Conservation (phyloP, 1,140 invertebrate genomes). For the Pseudomyrmex pallidus region DNA sequence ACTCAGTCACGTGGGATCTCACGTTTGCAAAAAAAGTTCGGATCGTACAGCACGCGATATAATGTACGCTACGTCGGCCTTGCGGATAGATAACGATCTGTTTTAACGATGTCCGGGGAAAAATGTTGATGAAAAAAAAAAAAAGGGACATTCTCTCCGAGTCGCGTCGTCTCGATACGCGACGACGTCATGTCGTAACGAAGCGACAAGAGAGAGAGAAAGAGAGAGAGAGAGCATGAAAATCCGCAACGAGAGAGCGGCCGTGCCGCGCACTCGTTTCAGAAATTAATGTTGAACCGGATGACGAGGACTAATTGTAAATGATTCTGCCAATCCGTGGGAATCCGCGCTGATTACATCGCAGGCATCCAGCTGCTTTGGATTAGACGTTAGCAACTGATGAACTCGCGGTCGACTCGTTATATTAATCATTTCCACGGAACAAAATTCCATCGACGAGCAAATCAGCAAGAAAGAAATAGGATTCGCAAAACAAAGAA, state of each 20-base stretch:
- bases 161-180: slow-evolving; percentile 43
- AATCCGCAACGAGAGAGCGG: slow-evolving; percentile 52
- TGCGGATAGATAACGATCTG: slow-evolving; percentile 26
- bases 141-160: slow-evolving; percentile 37
- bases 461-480: background rate
- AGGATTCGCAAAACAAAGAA: background rate
- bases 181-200: slow-evolving; percentile 25
- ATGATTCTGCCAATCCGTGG: slow-evolving; percentile 71
- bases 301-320: slow-evolving; percentile 73
- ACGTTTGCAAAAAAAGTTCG: background rate
- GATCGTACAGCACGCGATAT: background rate
- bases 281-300: slow-evolving; percentile 70
- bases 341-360: slow-evolving; percentile 69
- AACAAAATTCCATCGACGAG: slow-evolving; percentile 37
- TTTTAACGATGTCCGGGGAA: slow-evolving; percentile 9
- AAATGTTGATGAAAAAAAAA: slow-evolving; percentile 15
- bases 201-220: background rate
- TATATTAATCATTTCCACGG: slow-evolving; percentile 65
- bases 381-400: slow-evolving; percentile 52
- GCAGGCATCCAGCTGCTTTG: slow-evolving; percentile 33
- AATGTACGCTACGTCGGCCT: too few relatives aligned
- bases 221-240: slow-evolving; percentile 32
- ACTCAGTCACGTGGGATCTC: background rate
- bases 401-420: slow-evolving; percentile 40
- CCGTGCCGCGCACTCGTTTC: slow-evolving; percentile 55